Evolutionary conservation across 2,113 vertebrate genomes (phyloP).

Genomic region (Malurus alboscapulatus): DNA sequence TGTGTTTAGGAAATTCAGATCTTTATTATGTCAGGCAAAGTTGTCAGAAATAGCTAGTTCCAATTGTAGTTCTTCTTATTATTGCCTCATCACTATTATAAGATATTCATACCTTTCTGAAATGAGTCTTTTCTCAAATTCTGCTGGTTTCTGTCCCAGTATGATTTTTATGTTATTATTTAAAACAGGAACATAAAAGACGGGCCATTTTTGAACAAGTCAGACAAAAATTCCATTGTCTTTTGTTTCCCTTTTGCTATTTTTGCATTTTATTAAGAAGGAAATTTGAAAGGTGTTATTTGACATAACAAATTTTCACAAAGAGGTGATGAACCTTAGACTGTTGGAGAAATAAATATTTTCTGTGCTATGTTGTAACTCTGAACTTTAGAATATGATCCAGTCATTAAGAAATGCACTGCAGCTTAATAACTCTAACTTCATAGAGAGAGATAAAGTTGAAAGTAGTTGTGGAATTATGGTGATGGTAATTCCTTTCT

Average conservation of each 20-base stretch:
- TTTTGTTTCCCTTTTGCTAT: neutral
- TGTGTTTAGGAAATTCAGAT: neutral
- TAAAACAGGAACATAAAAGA: neutral
- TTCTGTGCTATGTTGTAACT: constrained; percentile 5
- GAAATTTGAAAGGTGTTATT: neutral
- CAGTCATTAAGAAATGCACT: constrained; percentile 13
- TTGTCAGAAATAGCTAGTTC: neutral
- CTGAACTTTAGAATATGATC: constrained; percentile 26
- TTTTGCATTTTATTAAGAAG: neutral
- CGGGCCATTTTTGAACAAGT: neutral
- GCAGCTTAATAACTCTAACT: neutral
- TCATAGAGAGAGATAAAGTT: neutral
- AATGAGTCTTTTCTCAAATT: neutral
- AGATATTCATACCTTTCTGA: neutral
- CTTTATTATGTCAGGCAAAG: neutral
- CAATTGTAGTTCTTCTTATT: neutral
- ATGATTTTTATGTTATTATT: neutral
- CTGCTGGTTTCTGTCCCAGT: neutral
- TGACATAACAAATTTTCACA: neutral
- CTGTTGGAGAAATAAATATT: constrained; percentile 35
- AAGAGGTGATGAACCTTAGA: neutral
- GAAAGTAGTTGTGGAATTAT: constrained; percentile 10
- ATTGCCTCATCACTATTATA: neutral
- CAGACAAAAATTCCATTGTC: neutral
- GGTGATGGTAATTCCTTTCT: neutral